Base-by-base conservation (phyloP, 2,113 vertebrate species). In the Entelurus aequoreus region DNA sequence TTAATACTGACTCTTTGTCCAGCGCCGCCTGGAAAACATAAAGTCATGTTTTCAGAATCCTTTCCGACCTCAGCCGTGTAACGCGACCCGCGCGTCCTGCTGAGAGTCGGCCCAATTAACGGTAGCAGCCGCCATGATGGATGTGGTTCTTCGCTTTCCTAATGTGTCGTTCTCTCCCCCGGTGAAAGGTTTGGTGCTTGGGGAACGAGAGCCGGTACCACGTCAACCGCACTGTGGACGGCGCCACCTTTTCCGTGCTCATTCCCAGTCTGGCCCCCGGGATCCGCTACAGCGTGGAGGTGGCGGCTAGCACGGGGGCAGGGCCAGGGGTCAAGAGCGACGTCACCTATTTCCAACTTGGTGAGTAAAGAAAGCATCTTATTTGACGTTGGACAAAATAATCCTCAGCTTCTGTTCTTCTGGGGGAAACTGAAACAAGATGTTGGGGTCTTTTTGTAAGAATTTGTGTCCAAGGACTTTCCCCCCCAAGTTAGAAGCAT, bases 171-270 rank as follows among this genome's bases (percentile, higher is more conserved):
- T 77, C 54, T 75, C 38, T 28, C 28, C 28, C 57, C 21, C 76
- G 56, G 47, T 58, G 54, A 21, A 82, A 99, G 97, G 90, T 99
- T 68, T 99, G 96, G 96, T 99, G 97, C 80, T 89, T 98, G 58
- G 96, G 96, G 63, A 98, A 99, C 54, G 96, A 98, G 81, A 98
- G 92, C 38, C 81, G 92, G 10, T 98, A 95, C 84, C 96, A 99
- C 47, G 93, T 99, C 49, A 99, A 99, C 90, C 94, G 93, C 59
- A 95, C 94, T 0, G 96, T 98, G 5, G 95, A 96, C 1, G 94
- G 94, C 10, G 89, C 92, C 15, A 94, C 94, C 35, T 90, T 95
- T 5, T 97, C 95, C 1, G 87, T 95, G 28, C 83, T 95, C 77
- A 96, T 99, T 57, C 93, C 94, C 6, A 93, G 92, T 44, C 84